These are phyloP conservation scores for Caenorhabditis sp. DNA, from an alignment of 2,888 invertebrate genomes.

Conservation along the genomic window DNA sequence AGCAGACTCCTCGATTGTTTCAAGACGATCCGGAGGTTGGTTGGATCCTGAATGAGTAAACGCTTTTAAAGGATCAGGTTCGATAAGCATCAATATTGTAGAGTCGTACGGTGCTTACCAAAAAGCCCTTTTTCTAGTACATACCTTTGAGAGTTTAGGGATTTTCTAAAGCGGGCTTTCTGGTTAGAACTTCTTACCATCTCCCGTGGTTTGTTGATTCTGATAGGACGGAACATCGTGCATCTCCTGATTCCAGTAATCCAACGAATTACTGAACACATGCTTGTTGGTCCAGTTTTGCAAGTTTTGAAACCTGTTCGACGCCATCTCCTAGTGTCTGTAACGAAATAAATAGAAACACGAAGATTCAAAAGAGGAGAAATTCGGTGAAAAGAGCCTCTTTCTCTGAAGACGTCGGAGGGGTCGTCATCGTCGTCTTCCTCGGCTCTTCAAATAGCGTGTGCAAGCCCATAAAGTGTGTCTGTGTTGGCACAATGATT, in stretches of 20 bases:
- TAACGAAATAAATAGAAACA: constrained; percentile 7
- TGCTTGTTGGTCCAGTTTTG: constrained; percentile 82
- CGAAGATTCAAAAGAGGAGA: constrained; percentile 17
- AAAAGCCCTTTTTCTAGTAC: too few relatives aligned
- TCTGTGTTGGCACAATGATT: constrained; percentile 37
- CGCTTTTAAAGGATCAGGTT: not conserved
- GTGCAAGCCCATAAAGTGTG: constrained; percentile 47
- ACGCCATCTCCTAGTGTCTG: constrained; percentile 34
- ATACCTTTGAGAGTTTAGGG: too few relatives aligned
- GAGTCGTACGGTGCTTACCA: too few relatives aligned
- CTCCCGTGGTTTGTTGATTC: constrained; percentile 21
- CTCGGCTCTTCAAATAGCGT: constrained; percentile 58
- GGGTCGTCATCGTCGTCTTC: constrained; percentile 24
- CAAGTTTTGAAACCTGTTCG: constrained; percentile 67
- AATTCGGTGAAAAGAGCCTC: constrained; percentile 31
- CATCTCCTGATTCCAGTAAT: constrained; percentile 71
- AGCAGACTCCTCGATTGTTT: constrained; percentile 39
- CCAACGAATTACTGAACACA: constrained; percentile 77
- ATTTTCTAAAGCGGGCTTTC: too few relatives aligned
- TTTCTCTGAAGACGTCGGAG: constrained; percentile 19
- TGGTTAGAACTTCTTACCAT: constrained; percentile 11
- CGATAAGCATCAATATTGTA: too few relatives aligned
- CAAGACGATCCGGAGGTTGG: constrained; percentile 23
- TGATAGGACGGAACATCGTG: constrained; percentile 55
- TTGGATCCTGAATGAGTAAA: constrained; percentile 5